Base-by-base conservation (phyloP, 2,113 vertebrate genomes). In the Lepus europaeus region DNA sequence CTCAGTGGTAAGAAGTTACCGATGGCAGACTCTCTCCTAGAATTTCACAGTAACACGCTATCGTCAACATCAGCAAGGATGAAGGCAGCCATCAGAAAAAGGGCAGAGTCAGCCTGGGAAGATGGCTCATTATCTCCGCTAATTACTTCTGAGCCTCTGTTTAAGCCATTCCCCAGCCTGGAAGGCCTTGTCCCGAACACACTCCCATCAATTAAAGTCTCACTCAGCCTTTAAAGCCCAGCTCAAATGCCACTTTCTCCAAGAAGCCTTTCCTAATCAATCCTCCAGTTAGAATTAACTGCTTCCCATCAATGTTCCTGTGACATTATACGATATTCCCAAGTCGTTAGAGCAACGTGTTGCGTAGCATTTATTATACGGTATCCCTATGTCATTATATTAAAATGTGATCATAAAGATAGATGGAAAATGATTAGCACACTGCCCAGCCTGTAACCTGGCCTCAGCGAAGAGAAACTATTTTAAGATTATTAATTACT, bases 61-160 rank as follows among this genome's bases (percentile, higher is more conserved):
- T 51, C 72, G 45, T 23, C 31, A 11, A n/a, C 5, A 31, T 79
- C 23, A 19, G 70, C 59, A 86, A 68, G 20, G 56, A 78, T 39
- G 87, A 73, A 78, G 64, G 56, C 39, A 25, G 68, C 87, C 59
- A 10, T 16, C 61, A 70, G 79, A 87, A 89, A 77, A 88, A 89
- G 83, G 45, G 66, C 66, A 83, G 74, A 66, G 8, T 78, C 63
- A 95, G 64, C 84, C 90, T 81, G 92, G 84, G 84, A 93, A 95
- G 97, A 63, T 20, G 86, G 84, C n/a, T 95, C 90, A 93, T 96
- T 91, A 94, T 83, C 90, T 96, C 90, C 56, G 68, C 94, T 96
- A 95, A 96, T 96, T 94, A 95, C 92, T 94, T 97, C 94, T 90
- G 87, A 61, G 95, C 94, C 96, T 95, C 80, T 83, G 94, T 87